Evolutionary conservation across 2,797 vertebrate genomes (phyloP).

Genomic region (Acipenser oxyrinchus): DNA sequence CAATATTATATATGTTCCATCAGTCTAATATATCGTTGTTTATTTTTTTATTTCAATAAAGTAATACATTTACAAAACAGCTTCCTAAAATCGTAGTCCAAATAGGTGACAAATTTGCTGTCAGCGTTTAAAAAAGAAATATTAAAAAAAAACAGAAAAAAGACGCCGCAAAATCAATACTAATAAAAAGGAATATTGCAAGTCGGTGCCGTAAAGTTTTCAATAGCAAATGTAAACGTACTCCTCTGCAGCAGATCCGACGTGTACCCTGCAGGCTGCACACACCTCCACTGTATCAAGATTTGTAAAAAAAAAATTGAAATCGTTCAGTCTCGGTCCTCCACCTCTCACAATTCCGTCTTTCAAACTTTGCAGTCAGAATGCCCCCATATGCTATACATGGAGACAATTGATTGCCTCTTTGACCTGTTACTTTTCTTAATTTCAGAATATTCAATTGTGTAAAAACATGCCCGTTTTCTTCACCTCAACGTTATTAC

Average conservation of each 20-base stretch:
- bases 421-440: neutral
- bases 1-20: too few species aligned
- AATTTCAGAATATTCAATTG: neutral
- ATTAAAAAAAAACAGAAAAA: too few species aligned
- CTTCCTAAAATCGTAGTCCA: too few species aligned
- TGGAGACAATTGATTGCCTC: constrained; percentile 12
- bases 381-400: neutral
- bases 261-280: constrained; percentile 29
- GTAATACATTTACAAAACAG: too few species aligned
- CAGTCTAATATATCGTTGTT: too few species aligned
- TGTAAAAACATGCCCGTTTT: constrained; percentile 11
- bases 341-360: constrained; percentile 16
- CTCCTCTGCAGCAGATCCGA: constrained; percentile 24
- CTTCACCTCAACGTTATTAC: constrained; percentile 26
- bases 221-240: constrained; percentile 12
- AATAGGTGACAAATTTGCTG: too few species aligned
- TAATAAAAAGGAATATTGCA: constrained; percentile 4
- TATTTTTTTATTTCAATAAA: too few species aligned
- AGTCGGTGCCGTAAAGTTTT: constrained; percentile 14
- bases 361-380: constrained; percentile 10
- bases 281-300: constrained; percentile 43
- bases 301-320: constrained; percentile 6
- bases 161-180: too few species aligned
- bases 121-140: too few species aligned
- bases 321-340: constrained; percentile 22